phyloP scores from a whole-genome alignment of 1,140 invertebrate genomes.

The Neuroterus valhalla region DNA sequence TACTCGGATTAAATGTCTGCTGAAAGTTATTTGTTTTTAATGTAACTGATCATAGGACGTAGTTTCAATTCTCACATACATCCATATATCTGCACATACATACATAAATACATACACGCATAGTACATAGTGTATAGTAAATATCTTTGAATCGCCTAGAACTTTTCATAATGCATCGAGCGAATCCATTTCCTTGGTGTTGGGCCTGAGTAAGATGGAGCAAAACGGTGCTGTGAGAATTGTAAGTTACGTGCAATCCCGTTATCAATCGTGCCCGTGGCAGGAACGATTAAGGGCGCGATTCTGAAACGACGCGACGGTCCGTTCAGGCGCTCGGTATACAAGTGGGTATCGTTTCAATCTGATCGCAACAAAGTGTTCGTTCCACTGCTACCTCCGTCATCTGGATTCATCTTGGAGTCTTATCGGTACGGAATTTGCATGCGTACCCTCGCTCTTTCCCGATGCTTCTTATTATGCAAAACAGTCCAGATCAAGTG shows the following conservation, averaged over 20 bases:
- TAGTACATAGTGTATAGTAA: not conserved
- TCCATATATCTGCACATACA: not conserved
- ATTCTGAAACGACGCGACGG: slow-evolving; percentile 6
- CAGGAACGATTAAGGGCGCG: slow-evolving; percentile 15
- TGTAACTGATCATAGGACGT: too few relatives aligned
- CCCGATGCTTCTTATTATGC: slow-evolving; percentile 65
- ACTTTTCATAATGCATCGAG: slow-evolving; percentile 5
- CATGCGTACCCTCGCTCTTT: slow-evolving; percentile 48
- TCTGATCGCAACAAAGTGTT: slow-evolving; percentile 19
- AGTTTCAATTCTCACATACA: not conserved
- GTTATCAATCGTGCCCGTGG: slow-evolving; percentile 19
- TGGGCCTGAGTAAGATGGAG: slow-evolving; percentile 3
- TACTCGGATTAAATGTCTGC: too few relatives aligned
- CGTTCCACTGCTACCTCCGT: slow-evolving; percentile 5
- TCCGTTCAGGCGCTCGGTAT: not conserved
- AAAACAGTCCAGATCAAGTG: slow-evolving; percentile 61
- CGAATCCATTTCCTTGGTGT: slow-evolving; percentile 1
- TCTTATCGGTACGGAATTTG: slow-evolving; percentile 35
- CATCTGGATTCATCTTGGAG: slow-evolving; percentile 19
- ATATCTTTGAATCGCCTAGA: not conserved
- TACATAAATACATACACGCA: not conserved
- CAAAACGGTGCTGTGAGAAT: slow-evolving; percentile 20
- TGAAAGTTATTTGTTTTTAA: too few relatives aligned
- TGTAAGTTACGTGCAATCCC: slow-evolving; percentile 7
- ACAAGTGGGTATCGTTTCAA: slow-evolving; percentile 4